Conservation (phyloP, 2,888 invertebrate genomes). For the Aproaerema taeniolella region DNA sequence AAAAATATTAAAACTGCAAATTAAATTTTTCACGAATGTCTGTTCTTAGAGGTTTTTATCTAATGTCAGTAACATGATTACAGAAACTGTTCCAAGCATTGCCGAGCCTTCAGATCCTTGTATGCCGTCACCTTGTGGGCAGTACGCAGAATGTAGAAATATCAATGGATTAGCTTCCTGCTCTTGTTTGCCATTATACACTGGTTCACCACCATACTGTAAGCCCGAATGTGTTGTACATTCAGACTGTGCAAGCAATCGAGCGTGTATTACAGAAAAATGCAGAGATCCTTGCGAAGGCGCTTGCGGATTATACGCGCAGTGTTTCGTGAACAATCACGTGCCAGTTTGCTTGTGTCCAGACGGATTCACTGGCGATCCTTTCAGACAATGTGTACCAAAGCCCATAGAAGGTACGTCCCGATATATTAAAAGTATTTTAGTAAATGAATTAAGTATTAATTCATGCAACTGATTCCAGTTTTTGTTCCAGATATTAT, state of each 20-base stretch:
- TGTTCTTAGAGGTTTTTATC: too few relatives aligned
- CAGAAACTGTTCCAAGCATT: constrained; percentile 46
- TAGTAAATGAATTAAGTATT: too few relatives aligned
- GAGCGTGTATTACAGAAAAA: constrained; percentile 82
- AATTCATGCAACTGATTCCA: too few relatives aligned
- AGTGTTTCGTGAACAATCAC: constrained; percentile 83
- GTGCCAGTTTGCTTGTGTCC: constrained; percentile 84
- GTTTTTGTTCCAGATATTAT: too few relatives aligned
- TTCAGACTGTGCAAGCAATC: constrained; percentile 80
- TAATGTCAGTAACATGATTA: too few relatives aligned
- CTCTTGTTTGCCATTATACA: constrained; percentile 81
- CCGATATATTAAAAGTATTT: too few relatives aligned
- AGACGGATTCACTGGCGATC: constrained; percentile 81
- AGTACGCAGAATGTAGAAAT: constrained; percentile 85
- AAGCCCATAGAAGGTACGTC: constrained; percentile 65
- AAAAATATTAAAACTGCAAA: too few relatives aligned
- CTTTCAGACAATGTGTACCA: constrained; percentile 81
- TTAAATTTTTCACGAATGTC: too few relatives aligned
- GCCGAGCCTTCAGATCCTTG: constrained; percentile 80
- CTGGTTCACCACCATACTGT: constrained; percentile 80
- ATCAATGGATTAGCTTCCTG: constrained; percentile 83
- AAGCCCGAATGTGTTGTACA: constrained; percentile 82
- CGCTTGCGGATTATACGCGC: constrained; percentile 81
- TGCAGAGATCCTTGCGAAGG: constrained; percentile 84
- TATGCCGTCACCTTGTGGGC: constrained; percentile 84